Base-by-base conservation (phyloP, 1,140 invertebrate species). In the Pectinophora gossypiella region DNA sequence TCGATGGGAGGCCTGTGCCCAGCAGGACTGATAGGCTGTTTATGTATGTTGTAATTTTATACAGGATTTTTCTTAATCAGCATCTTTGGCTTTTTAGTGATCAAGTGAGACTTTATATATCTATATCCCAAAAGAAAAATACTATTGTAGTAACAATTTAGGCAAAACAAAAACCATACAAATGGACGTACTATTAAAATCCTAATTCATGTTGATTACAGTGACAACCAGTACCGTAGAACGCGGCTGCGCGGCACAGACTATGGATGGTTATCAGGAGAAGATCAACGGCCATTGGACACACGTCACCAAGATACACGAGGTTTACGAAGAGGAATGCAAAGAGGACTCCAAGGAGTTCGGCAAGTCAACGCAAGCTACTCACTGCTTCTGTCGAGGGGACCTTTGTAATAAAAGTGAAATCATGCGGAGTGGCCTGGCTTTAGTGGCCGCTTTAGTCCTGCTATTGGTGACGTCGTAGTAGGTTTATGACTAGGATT, bases 331-430 rank as follows among this genome's bases (percentile, higher is more conserved):
- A 2, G 76, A 82, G 15, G 64, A 48, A 12, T 56, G 54, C 15
- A 21, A 23, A 10, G 51, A 53, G 13, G 65, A 75, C 42, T 50
- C 48, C 0, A 62, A 38, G 9, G 63, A 78, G 12, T 2, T 3
- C 19, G 49, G 49, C 10, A 69, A 80, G 18, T 44, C 64, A 1
- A 73, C 80, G 2, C 67, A 65, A 40, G 75, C 71, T 0, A 9
- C 68, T 3, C 47, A 88, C 21, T 90, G 89, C 53, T 89, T 89
- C 54, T 90, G 89, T 48, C 72, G 80, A 19, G 83, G 88, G 0
- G 68, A 89, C 54, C 56, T 85, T 19, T 90, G 89, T 51, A 90
- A 90, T 56, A 43, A 51, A 2, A 64, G 67, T 7, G 0, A 23
- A 3, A 56, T 20, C 23, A 13, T 27, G n/a, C 9, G 2, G 6